Percentiles rank a stretch among this genome's conserved stretches.
Conservation (phyloP, 2,797 vertebrate species). For the Basileuterus tristriatus region DNA sequence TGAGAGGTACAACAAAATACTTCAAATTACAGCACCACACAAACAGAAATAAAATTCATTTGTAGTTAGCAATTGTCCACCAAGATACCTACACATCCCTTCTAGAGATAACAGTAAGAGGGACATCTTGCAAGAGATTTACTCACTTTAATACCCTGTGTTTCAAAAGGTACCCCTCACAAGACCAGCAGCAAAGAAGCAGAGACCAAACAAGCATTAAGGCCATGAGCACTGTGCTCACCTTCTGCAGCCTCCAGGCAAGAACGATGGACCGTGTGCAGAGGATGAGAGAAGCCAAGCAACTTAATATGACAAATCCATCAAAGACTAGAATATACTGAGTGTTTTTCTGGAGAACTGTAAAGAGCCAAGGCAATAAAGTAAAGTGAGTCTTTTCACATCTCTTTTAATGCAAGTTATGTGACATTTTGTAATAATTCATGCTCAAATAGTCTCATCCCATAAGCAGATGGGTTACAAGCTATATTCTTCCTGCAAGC, state of each 20-base stretch:
- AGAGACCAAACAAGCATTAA: not conserved
- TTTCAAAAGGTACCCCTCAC: not conserved
- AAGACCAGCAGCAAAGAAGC: not conserved
- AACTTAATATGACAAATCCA: slow-evolving; percentile 87
- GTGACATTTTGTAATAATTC: not conserved
- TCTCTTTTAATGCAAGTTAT: not conserved
- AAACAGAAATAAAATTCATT: not conserved
- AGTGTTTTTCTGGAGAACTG: slow-evolving; percentile 88
- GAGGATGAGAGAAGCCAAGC: slow-evolving; percentile 87
- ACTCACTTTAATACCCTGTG: not conserved
- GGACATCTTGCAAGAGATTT: not conserved
- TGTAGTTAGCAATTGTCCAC: not conserved
- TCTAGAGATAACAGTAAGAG: not conserved
- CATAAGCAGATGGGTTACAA: not conserved
- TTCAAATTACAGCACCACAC: not conserved
- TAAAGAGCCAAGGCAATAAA: slow-evolving; percentile 6
- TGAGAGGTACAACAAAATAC: not conserved
- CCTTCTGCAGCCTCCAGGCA: slow-evolving; percentile 87
- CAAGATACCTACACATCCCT: not conserved
- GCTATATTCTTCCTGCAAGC: not conserved
- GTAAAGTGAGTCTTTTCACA: not conserved
- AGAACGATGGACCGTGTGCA: slow-evolving; percentile 92
- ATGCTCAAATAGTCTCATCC: not conserved
- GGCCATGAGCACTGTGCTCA: slow-evolving; percentile 49
- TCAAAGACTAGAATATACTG: slow-evolving; percentile 91